Evolutionary conservation across 2,888 invertebrate species (phyloP).

Genomic region (Hoplodrina ambigua): DNA sequence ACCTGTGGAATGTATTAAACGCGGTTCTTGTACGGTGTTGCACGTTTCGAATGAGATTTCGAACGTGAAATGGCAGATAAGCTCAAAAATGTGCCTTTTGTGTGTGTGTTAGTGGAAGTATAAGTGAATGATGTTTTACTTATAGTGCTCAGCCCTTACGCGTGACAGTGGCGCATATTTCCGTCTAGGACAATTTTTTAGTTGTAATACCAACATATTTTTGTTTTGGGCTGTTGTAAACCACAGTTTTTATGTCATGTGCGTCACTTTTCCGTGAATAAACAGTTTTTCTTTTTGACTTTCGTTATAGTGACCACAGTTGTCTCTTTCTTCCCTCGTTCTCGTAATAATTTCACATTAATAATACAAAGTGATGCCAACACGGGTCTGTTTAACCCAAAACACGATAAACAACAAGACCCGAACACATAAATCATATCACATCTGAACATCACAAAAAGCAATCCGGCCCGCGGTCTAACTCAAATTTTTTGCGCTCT

Average conservation of each 20-base stretch:
- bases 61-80: not conserved
- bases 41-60: not conserved
- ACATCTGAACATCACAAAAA: constrained; percentile 54
- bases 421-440: constrained; percentile 52
- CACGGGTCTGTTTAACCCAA: constrained; percentile 22
- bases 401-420: constrained; percentile 49
- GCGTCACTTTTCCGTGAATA: too few relatives aligned
- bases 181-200: too few relatives aligned
- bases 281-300: too few relatives aligned
- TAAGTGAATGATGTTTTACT: too few relatives aligned
- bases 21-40: not conserved
- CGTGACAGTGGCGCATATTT: too few relatives aligned
- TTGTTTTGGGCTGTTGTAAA: too few relatives aligned
- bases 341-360: constrained; percentile 23
- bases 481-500: constrained; percentile 49
- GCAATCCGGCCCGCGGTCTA: constrained; percentile 39
- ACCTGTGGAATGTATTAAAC: constrained; percentile 23
- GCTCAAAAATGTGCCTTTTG: not conserved
- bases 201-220: too few relatives aligned
- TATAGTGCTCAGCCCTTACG: too few relatives aligned
- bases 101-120: too few relatives aligned
- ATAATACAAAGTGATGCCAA: constrained; percentile 22
- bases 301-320: too few relatives aligned
- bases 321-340: not conserved
- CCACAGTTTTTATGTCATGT: too few relatives aligned